Evolutionary conservation across 1,140 invertebrate species (phyloP).

Genomic region (Cherax destructor): DNA sequence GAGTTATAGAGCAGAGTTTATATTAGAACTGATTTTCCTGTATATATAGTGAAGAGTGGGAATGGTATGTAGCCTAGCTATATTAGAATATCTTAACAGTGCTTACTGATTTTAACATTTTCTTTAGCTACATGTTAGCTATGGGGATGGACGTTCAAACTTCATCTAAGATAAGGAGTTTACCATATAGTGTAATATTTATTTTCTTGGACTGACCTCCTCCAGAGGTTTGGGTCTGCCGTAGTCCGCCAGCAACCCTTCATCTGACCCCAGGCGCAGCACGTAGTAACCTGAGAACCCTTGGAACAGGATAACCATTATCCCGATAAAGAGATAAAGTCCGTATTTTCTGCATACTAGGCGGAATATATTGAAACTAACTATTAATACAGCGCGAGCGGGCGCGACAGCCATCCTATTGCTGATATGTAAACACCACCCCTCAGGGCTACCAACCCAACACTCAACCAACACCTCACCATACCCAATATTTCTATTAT

Average conservation of each 20-base stretch:
- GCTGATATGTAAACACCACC: conserved; percentile 55
- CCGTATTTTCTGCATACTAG: conserved; percentile 58
- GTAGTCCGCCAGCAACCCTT: background rate
- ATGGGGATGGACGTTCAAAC: too few relatives aligned
- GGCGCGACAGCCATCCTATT: conserved; percentile 42
- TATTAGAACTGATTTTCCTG: too few relatives aligned
- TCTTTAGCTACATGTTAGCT: too few relatives aligned
- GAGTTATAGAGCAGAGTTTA: too few relatives aligned
- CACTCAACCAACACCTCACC: too few relatives aligned
- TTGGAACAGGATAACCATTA: conserved; percentile 46
- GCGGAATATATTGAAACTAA: conserved; percentile 56
- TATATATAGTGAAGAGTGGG: too few relatives aligned
- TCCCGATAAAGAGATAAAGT: conserved; percentile 26
- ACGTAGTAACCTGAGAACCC: conserved; percentile 54
- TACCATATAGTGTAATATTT: too few relatives aligned
- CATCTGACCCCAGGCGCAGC: conserved; percentile 33
- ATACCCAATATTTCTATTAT: too few relatives aligned
- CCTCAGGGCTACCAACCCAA: background rate
- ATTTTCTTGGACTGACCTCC: background rate
- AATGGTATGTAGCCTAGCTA: too few relatives aligned
- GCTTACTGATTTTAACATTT: too few relatives aligned
- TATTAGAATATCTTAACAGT: too few relatives aligned
- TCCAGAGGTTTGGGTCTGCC: background rate
- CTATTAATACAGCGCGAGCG: conserved; percentile 54
- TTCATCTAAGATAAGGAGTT: too few relatives aligned